These are phyloP conservation scores for Tetragonisca angustula DNA, from an alignment of 2,888 invertebrate genomes.

Conservation along the genomic window DNA sequence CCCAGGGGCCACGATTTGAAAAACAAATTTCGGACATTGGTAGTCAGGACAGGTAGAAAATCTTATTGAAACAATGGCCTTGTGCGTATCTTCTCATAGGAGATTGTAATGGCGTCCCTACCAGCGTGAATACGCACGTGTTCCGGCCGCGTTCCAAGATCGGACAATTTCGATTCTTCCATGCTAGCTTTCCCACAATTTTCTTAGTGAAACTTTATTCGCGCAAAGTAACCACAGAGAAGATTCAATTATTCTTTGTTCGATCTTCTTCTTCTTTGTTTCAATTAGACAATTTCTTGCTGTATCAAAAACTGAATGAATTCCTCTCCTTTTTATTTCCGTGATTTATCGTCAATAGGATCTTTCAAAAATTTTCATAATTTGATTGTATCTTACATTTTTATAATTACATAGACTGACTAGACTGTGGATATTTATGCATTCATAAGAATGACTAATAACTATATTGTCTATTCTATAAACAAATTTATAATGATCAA, in stretches of 20 bases:
- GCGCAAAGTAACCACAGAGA: not conserved
- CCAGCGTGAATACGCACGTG: constrained; percentile 58
- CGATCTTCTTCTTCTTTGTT: not conserved
- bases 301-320: not conserved
- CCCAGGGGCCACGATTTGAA: constrained; percentile 51
- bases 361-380: no score
- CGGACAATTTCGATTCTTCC: constrained; percentile 11
- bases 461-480: no score
- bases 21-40: constrained; percentile 49
- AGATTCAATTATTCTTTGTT: not conserved
- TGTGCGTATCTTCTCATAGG: constrained; percentile 24
- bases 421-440: no score
- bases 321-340: not conserved
- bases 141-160: constrained; percentile 36
- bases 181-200: not conserved
- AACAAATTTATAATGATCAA: no score
- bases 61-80: constrained; percentile 49
- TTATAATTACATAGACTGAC: no score
- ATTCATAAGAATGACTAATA: no score
- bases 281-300: not conserved
- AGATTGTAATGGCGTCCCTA: constrained; percentile 54
- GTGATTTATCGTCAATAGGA: no score
- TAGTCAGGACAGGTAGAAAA: constrained; percentile 57
- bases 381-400: no score
- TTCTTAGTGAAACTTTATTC: not conserved